Evolutionary conservation across 2,797 vertebrate species (phyloP), one percentile per base, ranked within the genome.

Genomic region (Alfaro cultratus): DNA sequence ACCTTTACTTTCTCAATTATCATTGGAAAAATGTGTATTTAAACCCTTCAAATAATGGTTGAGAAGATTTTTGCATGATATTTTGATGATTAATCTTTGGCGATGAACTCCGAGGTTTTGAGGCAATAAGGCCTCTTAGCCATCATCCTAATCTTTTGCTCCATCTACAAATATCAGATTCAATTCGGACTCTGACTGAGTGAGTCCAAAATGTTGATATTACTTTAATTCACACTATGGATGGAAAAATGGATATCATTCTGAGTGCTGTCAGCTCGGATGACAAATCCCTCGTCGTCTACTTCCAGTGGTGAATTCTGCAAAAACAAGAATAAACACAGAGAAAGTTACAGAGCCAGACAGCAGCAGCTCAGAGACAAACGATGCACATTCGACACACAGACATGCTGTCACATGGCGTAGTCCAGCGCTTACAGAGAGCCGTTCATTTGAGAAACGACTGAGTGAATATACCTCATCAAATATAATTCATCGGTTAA

Each of bases 231-330:
- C 26, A 29, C 26, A 57, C 6, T 29, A 29, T 13, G 26, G n/a
- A 16, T 26, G 29, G 2, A 76, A 23, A 47, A 87, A 95, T 98
- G 97, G 98, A 99, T 99, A 99, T 97, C 94, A 82, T 96, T 97
- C 79, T 89, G 95, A 31, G 92, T 84, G 73, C 85, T 72, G 46
- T 98, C 97, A 0, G 97, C 96, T 76, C 98, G 96, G 86, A 99
- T 97, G 1, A 97, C 97, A 88, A 98, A 99, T 1, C 98, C 98
- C 67, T 99, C 98, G 2, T 98, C 98, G 1, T 99, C 98, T 74
- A 99, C 97, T 87, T 98, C 97, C 82, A 95, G 89, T 0, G 97
- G 97, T 51, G 96, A 96, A 55, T 95, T 97, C 98, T 99, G 90
- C 39, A 86, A 39, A 82, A 80, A 86, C 1, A 68, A 8, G 53